Percentiles rank a stretch among this genome's conserved stretches.
These are phyloP conservation scores for Leptinotarsa lineolata DNA, from an alignment of 1,140 invertebrate genomes.

Conservation along the genomic window DNA sequence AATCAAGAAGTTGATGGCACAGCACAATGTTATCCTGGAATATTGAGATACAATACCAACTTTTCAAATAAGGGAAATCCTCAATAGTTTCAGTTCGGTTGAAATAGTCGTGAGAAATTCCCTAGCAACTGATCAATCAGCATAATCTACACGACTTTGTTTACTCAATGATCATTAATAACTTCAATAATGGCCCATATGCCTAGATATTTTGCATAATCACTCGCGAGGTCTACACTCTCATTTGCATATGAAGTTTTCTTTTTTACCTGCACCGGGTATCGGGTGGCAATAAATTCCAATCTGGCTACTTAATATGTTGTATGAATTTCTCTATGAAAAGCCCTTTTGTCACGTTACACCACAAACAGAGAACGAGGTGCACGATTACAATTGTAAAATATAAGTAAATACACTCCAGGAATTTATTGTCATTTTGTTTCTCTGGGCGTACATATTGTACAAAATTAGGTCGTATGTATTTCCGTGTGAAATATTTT, in stretches of 20 bases:
- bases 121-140: constrained; percentile 15
- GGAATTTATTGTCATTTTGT: constrained; percentile 19
- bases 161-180: constrained; percentile 31
- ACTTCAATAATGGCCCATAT: constrained; percentile 9
- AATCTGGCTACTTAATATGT: constrained; percentile 9
- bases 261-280: not conserved
- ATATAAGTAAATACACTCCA: constrained; percentile 26
- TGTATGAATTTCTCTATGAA: not conserved
- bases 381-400: constrained; percentile 28
- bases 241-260: constrained; percentile 9
- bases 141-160: constrained; percentile 19
- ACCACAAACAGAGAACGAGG: constrained; percentile 24
- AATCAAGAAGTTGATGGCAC: too few relatives aligned
- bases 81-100: too few relatives aligned
- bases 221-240: not conserved
- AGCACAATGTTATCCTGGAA: too few relatives aligned
- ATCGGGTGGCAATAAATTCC: constrained; percentile 7
- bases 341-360: constrained; percentile 24
- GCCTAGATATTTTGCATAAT: constrained; percentile 9
- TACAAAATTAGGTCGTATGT: constrained; percentile 9
- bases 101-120: not conserved
- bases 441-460: constrained; percentile 23
- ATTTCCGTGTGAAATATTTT: constrained; percentile 15
- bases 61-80: too few relatives aligned
- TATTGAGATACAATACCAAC: too few relatives aligned